Percentiles rank a stretch among this genome's conserved stretches.
These are phyloP conservation scores for Pagrus major DNA, from an alignment of 2,113 vertebrate genomes.

Conservation along the genomic window DNA sequence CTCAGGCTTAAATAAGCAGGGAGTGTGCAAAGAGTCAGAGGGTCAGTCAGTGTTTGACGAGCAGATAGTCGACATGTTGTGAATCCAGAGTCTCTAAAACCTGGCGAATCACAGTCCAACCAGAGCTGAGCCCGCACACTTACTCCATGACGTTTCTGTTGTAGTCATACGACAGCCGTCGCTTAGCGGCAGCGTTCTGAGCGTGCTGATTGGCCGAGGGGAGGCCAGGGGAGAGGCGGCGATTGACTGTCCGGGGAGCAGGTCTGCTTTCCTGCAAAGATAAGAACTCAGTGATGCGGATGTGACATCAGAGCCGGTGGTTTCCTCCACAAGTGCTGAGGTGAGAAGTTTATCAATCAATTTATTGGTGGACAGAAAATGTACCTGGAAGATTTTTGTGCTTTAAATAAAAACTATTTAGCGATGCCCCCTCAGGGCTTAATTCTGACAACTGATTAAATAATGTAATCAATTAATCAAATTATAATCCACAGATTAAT, in stretches of 20 bases:
- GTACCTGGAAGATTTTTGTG: too few species aligned
- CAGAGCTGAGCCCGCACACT: constrained; percentile 4
- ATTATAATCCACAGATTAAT: too few species aligned
- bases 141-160: constrained; percentile 77
- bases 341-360: not conserved
- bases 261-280: constrained; percentile 65
- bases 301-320: not conserved
- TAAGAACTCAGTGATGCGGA: not conserved
- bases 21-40: constrained; percentile 47
- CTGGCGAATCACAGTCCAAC: not conserved
- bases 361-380: not conserved
- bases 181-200: constrained; percentile 69
- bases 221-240: constrained; percentile 77
- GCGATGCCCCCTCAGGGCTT: too few species aligned
- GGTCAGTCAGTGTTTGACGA: not conserved
- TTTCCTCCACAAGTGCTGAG: not conserved
- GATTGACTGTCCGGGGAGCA: constrained; percentile 43
- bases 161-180: constrained; percentile 81
- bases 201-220: constrained; percentile 74
- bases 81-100: constrained; percentile 1
- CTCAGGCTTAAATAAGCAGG: constrained; percentile 29
- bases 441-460: too few species aligned
- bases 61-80: not conserved
- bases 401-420: too few species aligned
- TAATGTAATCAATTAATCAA: too few species aligned